Base-by-base conservation (phyloP, 64 coral and sea anemone species). In the Montipora efflorescens region DNA sequence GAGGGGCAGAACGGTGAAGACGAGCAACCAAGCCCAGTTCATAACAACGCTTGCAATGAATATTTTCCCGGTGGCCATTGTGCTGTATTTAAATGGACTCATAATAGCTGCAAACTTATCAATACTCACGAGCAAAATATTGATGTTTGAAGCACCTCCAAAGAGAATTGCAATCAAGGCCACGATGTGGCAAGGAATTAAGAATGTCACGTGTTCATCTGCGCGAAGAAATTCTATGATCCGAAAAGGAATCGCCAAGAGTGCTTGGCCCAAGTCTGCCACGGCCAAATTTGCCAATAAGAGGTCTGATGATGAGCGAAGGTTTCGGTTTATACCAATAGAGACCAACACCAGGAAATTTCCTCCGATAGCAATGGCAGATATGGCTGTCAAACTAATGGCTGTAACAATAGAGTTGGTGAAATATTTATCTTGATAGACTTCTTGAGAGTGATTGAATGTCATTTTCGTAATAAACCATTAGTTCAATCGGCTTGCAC, bases 331-430 rank as follows among this genome's bases (percentile, higher is more conserved):
- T 45, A 62, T 59, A 5, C 55, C 48, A 14, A 90, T 84, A 3
- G 95, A 87, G 22, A 59, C 82, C 51, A 96, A 84, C 10, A 96
- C 95, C 11, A 96, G 76, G 16, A 90, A 64, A 90, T 96, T 96
- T 5, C 95, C 95, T 46, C 25, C 58, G 45, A 96, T 75, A 47
- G 91, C 71, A 5, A 81, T 25, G 43, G 59, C 0, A 23, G 86
- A 79, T 51, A 82, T 62, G 7, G 59, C 4, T 47, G 80, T 53
- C 18, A 88, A 88, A 78, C 64, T 50, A 51, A 51, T 45, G 4
- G 44, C 82, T 71, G 82, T 72, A 5, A 86, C 66, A 11, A 86
- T 47, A 23, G 15, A 72, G 66, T 43, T 86, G 66, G 19, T 71
- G 16, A 49, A 7, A 50, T 71, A 9, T 4, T 86, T 86, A 22